Evolutionary conservation across 2,797 vertebrate species (phyloP), one percentile per base, ranked within the genome.

Genomic region (Gallinago stenura): DNA sequence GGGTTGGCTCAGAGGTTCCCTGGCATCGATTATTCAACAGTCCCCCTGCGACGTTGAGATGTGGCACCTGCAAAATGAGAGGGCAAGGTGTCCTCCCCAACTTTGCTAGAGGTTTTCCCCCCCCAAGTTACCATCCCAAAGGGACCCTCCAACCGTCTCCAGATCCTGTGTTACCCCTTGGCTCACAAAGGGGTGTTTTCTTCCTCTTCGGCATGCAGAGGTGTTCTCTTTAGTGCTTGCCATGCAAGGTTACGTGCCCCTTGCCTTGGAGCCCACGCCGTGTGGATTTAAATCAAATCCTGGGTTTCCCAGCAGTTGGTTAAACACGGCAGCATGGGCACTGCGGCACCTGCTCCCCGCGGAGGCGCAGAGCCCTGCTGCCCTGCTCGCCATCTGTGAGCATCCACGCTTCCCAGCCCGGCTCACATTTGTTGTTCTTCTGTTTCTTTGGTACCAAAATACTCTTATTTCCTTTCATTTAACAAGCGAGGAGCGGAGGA

Each of bases 281-380:
- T 10, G 24, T 51, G 86, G 50, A 18, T 82, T 87, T 81, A 48
- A 84, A 64, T 48, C 35, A 65, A 45, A 14, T 16, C 16, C 1
- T 21, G 57, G 33, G 2, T 83, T 91, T 93, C 43, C 45, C 31
- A n/a, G 69, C 26, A 11, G 65, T 33, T 66, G 26, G 75, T 89
- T 43, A 26, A 87, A 37, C 1, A 10, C 30, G 33, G 43, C 60
- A 77, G 60, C 43, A 12, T 0, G 1, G 48, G 79, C 46, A 50
- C 30, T 0, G 0, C 22, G 65, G 58, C 46, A 20, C 11, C 12
- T 0, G 0, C 21, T 88, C 26, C 57, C 19, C 1, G 2, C 1
- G 0, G 78, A 22, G 54, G 28, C 6, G 4, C 33, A 1, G 22
- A 87, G 75, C 43, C 46, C 53, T 22, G 33, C 56, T 68, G 53